Base-by-base conservation (phyloP, 2,797 vertebrate genomes). In the Coregonus suidteri region DNA sequence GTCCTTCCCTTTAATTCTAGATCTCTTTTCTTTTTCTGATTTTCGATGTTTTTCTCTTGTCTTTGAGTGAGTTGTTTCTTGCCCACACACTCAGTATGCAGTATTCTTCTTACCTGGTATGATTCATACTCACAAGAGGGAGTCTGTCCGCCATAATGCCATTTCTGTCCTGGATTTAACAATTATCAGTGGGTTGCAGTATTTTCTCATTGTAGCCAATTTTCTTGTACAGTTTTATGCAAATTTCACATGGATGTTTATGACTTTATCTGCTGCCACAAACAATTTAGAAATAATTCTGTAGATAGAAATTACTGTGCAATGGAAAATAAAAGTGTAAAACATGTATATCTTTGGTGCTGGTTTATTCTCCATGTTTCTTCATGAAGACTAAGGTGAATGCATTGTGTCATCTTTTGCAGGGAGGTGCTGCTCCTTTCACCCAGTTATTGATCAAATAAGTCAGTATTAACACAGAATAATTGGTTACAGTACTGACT, bases 241-340 rank as follows among this genome's bases (percentile, higher is more conserved):
- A 91, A 93, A 91, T 95, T 94, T 94, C 83, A 90, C 94, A 93
- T 96, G 93, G 93, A 92, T 94, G 92, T 93, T 94, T 91, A 95
- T 93, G 93, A 94, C 92, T 94, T 92, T 95, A 94, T 93, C 92
- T 93, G 89, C 92, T 95, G 93, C 92, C 93, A 94, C 91, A 94
- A 93, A 92, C 81, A 92, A 93, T 95, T 95, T 91, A 94, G 93
- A 94, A 92, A 89, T 89, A 92, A 88, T 89, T 93, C 86, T 95
- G 93, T 96, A 96, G 93, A 94, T 94, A 95, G 92, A 96, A 93
- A 93, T 94, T 89, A 95, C 89, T 93, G 95, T 94, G 90, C 94
- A 92, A 95, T 92, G 93, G 90, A 91, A 90, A 92, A 91, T 93
- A 94, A 93, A 94, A 93, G 89, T 86, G 84, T 84, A 68, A 75